phyloP scores from a whole-genome alignment of 53 echinoderm and acorn worm genomes.

The Luidia sarsii region DNA sequence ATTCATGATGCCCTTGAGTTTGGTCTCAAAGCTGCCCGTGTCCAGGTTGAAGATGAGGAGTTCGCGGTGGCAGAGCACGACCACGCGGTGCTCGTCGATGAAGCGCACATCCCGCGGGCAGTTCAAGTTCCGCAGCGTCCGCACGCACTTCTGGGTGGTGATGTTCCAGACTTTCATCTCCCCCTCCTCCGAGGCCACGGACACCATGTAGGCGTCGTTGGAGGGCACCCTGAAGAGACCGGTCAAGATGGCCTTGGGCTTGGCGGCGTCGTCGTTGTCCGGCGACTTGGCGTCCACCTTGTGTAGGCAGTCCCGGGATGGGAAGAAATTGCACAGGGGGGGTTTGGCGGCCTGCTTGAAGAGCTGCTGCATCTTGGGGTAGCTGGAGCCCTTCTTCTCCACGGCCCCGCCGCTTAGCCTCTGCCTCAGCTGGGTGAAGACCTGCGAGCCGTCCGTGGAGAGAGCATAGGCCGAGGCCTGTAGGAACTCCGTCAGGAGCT shows the following conservation, averaged over 20 bases:
- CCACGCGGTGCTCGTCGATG: slow-evolving; percentile 89
- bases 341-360: slow-evolving; percentile 75
- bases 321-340: slow-evolving; percentile 79
- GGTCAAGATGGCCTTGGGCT: slow-evolving; percentile 41
- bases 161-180: slow-evolving; percentile 91
- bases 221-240: slow-evolving; percentile 71
- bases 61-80: slow-evolving; percentile 90
- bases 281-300: slow-evolving; percentile 57
- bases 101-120: slow-evolving; percentile 81
- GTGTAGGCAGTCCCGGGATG: slow-evolving; percentile 70
- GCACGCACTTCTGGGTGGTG: slow-evolving; percentile 75
- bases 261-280: slow-evolving; percentile 28
- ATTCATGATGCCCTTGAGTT: slow-evolving; percentile 95
- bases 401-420: slow-evolving; percentile 65
- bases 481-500: slow-evolving; percentile 76
- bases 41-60: slow-evolving; percentile 94
- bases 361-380: slow-evolving; percentile 81
- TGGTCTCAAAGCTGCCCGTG: slow-evolving; percentile 78
- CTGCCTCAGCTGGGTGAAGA: slow-evolving; percentile 84
- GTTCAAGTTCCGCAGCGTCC: slow-evolving; percentile 82
- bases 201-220: slow-evolving; percentile 80
- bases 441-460: slow-evolving; percentile 80
- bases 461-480: slow-evolving; percentile 86
- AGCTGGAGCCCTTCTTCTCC: slow-evolving; percentile 66
- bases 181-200: slow-evolving; percentile 71